A percentile compares a stretch with the other conserved stretches of the same genome.
These are phyloP conservation scores for Bicyclus anynana DNA, from an alignment of 1,140 invertebrate genomes.

Conservation along the genomic window DNA sequence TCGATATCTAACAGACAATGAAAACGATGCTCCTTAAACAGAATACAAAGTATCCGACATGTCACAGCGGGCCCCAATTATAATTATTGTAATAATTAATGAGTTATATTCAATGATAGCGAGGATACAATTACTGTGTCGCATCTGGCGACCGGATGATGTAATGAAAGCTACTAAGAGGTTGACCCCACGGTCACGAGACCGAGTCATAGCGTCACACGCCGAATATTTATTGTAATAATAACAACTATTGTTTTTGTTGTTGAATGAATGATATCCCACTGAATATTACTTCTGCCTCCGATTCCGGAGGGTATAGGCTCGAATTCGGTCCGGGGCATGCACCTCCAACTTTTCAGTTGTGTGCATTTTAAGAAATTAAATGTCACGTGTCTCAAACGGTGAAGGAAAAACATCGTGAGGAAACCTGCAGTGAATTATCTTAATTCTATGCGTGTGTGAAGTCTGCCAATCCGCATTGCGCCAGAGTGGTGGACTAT, in stretches of 20 bases:
- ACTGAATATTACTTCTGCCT: no score
- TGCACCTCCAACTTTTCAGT: no score
- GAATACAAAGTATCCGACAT: not conserved
- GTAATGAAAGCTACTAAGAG: not conserved
- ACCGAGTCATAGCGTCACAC: not conserved
- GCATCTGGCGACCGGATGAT: slow-evolving; percentile 1
- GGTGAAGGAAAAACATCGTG: no score
- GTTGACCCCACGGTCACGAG: not conserved
- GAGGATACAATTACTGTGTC: slow-evolving; percentile 3
- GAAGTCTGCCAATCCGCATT: no score
- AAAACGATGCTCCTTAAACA: not conserved
- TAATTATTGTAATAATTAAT: slow-evolving; percentile 1
- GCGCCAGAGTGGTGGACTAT: no score
- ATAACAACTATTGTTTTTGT: not conserved
- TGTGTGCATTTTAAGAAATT: no score
- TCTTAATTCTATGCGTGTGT: no score
- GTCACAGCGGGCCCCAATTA: not conserved
- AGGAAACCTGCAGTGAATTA: no score
- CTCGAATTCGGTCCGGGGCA: no score
- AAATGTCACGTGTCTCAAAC: no score
- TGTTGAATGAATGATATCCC: no score
- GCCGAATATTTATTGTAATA: not conserved
- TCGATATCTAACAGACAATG: not conserved
- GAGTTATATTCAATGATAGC: slow-evolving; percentile 4
- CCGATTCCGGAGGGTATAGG: no score